Evolutionary conservation across 2,113 vertebrate species (phyloP), one percentile per base, ranked within the genome.

Genomic region (Triplophysa rosa): DNA sequence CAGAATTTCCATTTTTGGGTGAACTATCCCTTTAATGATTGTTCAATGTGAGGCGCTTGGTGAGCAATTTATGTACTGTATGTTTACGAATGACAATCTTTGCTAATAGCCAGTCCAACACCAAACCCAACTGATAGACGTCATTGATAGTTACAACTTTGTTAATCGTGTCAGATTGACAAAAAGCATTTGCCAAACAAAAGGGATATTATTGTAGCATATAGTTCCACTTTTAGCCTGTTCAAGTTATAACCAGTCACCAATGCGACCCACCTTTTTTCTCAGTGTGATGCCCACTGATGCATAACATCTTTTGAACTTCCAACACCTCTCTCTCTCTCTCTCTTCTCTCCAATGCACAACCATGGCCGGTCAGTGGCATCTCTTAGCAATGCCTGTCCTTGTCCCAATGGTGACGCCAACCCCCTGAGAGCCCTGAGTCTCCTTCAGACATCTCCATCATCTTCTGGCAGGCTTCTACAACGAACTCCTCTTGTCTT

Each of bases 381-480:
- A 76, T 86, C 82, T 85, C 80, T 80, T 80, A 82, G 76, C 37
- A 72, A 83, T 65, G 37, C 73, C 69, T 80, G 83, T 52, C 62
- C 49, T 47, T 72, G 64, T 74, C 80, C 74, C 68, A 72, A 78
- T 23, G 54, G 71, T 33, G 72, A 82, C 70, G 37, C 77, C 79
- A 77, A 59, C 84, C 85, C 79, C 58, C 69, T 65, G 65, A 75
- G 87, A 81, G 79, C 78, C 68, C 29, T 17, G 72, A 77, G 74
- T 77, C 45, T 77, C 62, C 62, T 17, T 65, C 16, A 23, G 63
- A 76, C 47, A 65, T 23, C 49, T 68, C 84, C 77, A 83, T 72
- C 86, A 89, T 86, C 86, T 83, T 80, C 64, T 86, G 80, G 89
- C 84, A 86, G 88, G 83, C 88, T 26, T 85, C 86, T 78, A 87